Base-by-base conservation (phyloP, 2,113 vertebrate species). In the Empidonax traillii region DNA sequence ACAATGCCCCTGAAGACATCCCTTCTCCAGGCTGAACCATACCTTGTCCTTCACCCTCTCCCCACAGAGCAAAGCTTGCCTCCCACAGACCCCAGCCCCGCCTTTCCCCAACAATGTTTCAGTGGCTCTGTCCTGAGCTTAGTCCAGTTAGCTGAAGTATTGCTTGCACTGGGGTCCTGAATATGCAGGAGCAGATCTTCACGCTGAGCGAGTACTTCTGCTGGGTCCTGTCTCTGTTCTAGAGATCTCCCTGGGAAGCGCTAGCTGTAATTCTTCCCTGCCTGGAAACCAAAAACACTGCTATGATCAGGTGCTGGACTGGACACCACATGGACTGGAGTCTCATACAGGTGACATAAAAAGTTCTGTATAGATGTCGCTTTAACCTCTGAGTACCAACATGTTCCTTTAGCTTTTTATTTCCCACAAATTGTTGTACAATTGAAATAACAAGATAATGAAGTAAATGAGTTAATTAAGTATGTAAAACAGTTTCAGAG, bases 301-400 rank as follows among this genome's bases (percentile, higher is more conserved):
- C 37, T 59, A 21, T 51, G 22, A 23, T 33, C 23, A 31, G 0
- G 0, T 51, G 16, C 11, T 56, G 15, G 2, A 76, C 27, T 87
- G 52, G 80, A 22, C 24, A 43, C 3, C 18, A 4, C 24, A 24
- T 7, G 27, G 8, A 41, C 24, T 49, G 27, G 9, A 52, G 24
- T 4, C 23, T 44, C 37, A 66, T 47, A 20, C 10, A 62, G 10
- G 30, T 0, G 0, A 16, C 12, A 56, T 21, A 9, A 4, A 9
- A 80, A 53, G 12, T 49, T 82, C 14, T 82, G 4, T 35, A 20
- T 6, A 56, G 16, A 4, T 41, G 11, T 12, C 66, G 14, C 30
- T 74, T 65, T 77, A 81, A 4, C 7, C 30, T 62, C n/a, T 62
- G 30, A n/a, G 17, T 24, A 21, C 0, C 16, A 65, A 12, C 4